Evolutionary conservation across 2,888 invertebrate genomes (phyloP).

Genomic region (Pediacus dermestoides): DNA sequence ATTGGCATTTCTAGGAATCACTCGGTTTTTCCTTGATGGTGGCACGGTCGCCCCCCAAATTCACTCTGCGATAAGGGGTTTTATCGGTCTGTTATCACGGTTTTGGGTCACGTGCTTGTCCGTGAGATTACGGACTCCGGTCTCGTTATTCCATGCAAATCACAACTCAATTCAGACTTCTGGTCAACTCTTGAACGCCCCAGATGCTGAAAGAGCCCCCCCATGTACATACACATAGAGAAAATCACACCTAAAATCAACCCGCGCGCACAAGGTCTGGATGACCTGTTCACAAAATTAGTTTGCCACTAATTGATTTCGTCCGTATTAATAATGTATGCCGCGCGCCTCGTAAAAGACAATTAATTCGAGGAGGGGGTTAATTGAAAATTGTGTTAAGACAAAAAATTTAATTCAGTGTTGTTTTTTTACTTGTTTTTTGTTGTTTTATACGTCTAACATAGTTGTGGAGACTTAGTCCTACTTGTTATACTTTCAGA

Average conservation of each 20-base stretch:
- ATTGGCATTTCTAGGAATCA: no score
- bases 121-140: slow-evolving; percentile 34
- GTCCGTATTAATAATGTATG: no score
- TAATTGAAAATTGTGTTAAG: no score
- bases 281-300: slow-evolving; percentile 12
- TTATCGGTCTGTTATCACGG: slow-evolving; percentile 18
- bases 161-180: slow-evolving; percentile 36
- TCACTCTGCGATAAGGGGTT: slow-evolving; percentile 8
- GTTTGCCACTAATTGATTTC: no score
- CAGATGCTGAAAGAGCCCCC: slow-evolving; percentile 24
- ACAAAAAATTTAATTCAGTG: no score
- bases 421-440: no score
- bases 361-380: no score
- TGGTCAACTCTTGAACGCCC: slow-evolving; percentile 29
- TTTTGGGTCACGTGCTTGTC: slow-evolving; percentile 35
- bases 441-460: slow-evolving; percentile 36
- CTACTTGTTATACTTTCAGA: slow-evolving; percentile 45
- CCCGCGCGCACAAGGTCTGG: slow-evolving; percentile 7
- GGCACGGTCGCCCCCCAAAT: no score
- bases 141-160: slow-evolving; percentile 45
- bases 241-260: slow-evolving; percentile 14
- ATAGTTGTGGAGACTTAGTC: slow-evolving; percentile 42
- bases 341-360: no score
- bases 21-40: no score
- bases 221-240: slow-evolving; percentile 5